phyloP scores from a whole-genome alignment of 1,140 invertebrate genomes.

The Pomacea maculata region DNA sequence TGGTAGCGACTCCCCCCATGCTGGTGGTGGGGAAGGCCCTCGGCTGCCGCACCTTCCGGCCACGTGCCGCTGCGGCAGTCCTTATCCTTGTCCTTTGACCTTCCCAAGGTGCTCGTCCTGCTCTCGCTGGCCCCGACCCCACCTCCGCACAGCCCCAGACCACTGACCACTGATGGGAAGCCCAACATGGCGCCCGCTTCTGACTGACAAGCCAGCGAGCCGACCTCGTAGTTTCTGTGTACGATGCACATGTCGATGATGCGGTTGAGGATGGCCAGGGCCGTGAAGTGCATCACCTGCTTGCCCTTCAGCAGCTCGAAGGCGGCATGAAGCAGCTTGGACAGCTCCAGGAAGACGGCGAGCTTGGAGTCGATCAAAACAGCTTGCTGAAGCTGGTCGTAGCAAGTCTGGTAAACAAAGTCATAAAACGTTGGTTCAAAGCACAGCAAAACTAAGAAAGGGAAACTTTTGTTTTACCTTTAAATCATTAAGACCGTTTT shows the following conservation, averaged over 20 bases:
- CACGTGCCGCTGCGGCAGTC: not conserved
- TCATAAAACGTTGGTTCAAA: not conserved
- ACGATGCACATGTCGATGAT: slow-evolving; percentile 70
- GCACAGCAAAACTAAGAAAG: no score
- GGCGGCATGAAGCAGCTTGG: slow-evolving; percentile 68
- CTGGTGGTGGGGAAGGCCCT: not conserved
- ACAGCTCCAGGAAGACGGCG: slow-evolving; percentile 64
- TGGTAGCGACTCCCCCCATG: not conserved
- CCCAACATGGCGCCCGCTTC: slow-evolving; percentile 29
- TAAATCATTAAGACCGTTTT: no score
- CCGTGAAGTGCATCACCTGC: slow-evolving; percentile 72
- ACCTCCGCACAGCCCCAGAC: not conserved
- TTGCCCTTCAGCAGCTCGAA: slow-evolving; percentile 70
- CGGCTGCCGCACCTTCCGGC: not conserved
- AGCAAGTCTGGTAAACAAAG: slow-evolving; percentile 54
- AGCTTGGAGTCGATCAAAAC: slow-evolving; percentile 43
- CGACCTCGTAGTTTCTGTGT: slow-evolving; percentile 54
- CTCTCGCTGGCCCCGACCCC: not conserved
- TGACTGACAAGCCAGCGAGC: slow-evolving; percentile 34
- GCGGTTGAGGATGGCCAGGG: slow-evolving; percentile 72
- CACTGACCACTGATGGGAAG: slow-evolving; percentile 17
- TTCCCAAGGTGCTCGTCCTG: not conserved
- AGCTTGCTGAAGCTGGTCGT: slow-evolving; percentile 49
- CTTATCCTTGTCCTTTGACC: not conserved
- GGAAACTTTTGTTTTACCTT: no score